Percentiles rank a stretch among this genome's conserved stretches.
Conservation (phyloP, 1,140 invertebrate genomes). For the Drosophila aff. region DNA sequence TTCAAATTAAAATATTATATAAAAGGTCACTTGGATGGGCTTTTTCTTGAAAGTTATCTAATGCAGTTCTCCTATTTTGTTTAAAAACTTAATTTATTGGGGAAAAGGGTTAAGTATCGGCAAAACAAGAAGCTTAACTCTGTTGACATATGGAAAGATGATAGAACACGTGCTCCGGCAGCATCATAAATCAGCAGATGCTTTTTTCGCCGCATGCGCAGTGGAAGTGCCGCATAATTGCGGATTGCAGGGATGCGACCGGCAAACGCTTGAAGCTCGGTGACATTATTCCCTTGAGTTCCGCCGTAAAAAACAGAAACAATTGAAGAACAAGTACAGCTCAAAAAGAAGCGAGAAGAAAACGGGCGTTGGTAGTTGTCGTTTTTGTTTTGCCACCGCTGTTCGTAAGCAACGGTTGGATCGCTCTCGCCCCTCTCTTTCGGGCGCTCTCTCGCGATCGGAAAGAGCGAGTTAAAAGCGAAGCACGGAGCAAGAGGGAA, state of each 20-base stretch:
- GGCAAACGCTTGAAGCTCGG: constrained; percentile 6
- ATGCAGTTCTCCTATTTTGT: neutral
- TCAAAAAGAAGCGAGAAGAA: constrained; percentile 22
- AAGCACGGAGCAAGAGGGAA: constrained; percentile 64
- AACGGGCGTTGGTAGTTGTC: constrained; percentile 67
- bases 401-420: constrained; percentile 72
- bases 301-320: constrained; percentile 4
- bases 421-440: constrained; percentile 22
- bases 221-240: constrained; percentile 31
- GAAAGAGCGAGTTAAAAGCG: constrained; percentile 68
- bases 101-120: neutral
- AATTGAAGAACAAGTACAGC: neutral
- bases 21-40: neutral
- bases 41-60: neutral
- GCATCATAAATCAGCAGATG: constrained; percentile 44
- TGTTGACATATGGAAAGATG: constrained; percentile 47
- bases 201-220: constrained; percentile 42
- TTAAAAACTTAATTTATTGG: neutral
- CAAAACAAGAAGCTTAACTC: constrained; percentile 3
- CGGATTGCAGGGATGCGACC: constrained; percentile 20
- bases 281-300: constrained; percentile 16
- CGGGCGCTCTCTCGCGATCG: constrained; percentile 37
- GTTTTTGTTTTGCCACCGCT: constrained; percentile 73
- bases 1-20: neutral
- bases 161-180: constrained; percentile 29